Base-by-base conservation (phyloP, 2,888 invertebrate species). In the Isoperla grammatica region DNA sequence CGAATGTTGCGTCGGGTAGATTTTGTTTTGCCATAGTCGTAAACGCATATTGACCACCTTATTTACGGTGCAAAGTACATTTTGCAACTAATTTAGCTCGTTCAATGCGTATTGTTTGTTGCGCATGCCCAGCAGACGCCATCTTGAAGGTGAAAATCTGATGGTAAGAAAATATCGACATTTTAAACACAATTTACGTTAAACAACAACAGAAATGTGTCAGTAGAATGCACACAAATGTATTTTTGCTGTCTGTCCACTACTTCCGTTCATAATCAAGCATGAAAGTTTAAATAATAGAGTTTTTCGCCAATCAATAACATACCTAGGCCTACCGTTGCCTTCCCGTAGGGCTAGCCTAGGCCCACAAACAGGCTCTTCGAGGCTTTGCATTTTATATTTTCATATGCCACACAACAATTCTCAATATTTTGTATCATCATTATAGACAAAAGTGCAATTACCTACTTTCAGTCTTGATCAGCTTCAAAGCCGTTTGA, bases 81-180 rank as follows among this genome's bases (percentile, higher is more conserved):
- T 23, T 23, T 29, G 29, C 29, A 15, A 50, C 13, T 29, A 50
- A 35, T 50, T 29, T 23, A 22, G 35, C 49, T 50, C 22, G 15
- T 50, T 23, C 35, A 23, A 15, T 50, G 49, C 15, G 15, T 29
- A 13, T 50, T 22, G 15, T 23, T 39, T 19, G 58, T 74, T 66
- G 76, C 79, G 78, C 79, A 78, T 78, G 78, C 77, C 77, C 77
- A 74, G 75, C 78, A 29, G 29, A 78, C 79, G 79, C 79, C 79
- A 79, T 79, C 79, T 79, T 79, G 79, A 79, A 57, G 78, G 78
- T 78, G 77, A 79, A 79, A 77, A 77, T 78, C 78, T 78, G 75
- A 78, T 76, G 78, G 79, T 79, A 78, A 79, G 79, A 79, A 50
- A 59, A 53, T 53, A 53, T 53, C 37, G 37, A 53, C 53, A 53